Evolutionary conservation across 2,113 vertebrate species (phyloP), one percentile per base, ranked within the genome.

Genomic region (Furnarius figulus): DNA sequence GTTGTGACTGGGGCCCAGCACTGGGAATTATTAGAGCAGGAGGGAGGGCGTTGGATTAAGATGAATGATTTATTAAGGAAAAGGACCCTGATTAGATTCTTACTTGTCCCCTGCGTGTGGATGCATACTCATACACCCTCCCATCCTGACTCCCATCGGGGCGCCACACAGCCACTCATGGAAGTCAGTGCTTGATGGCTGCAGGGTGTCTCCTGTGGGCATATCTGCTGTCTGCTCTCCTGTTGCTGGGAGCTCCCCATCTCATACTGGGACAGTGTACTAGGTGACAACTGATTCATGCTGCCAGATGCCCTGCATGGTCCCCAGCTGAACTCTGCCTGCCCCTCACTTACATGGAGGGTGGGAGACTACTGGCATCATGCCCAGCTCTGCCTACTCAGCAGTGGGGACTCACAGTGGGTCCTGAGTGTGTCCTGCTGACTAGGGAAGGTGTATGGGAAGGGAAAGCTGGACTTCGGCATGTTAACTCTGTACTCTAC

Each of bases 21-120:
- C 82, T 1, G 33, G 92, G 92, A 96, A 88, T 97, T 97, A 97
- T 96, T 96, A 95, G 81, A 91, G 87, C 91, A 83, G 95, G 93
- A 95, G 71, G 90, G 96, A 96, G 95, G 94, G 96, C 24, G 62
- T 88, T 92, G 90, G 95, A 97, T 94, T 89, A 93, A 97, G 95
- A 95, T 28, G 25, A 88, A 93, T 94, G 96, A 97, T 97, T 97
- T 96, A 96, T 97, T 96, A 95, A 30, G 47, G 94, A 89, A 96
- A 97, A 97, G 90, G 88, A 79, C 86, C 77, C 81, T 97, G 95
- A 97, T 97, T 96, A 96, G 94, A 86, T 92, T 90, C 91, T 93
- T 86, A 58, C 86, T 78, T 0, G 3, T 85, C 58, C 56, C 46
- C 56, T 44, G 81, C 1, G 2, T 8, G 3, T 33, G 17, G 53